Percentiles rank a stretch among this genome's conserved stretches.
Evolutionary conservation across 37 sponge, comb jelly and placozoan species (phyloP).

Genomic region (Corticium candelabrum): DNA sequence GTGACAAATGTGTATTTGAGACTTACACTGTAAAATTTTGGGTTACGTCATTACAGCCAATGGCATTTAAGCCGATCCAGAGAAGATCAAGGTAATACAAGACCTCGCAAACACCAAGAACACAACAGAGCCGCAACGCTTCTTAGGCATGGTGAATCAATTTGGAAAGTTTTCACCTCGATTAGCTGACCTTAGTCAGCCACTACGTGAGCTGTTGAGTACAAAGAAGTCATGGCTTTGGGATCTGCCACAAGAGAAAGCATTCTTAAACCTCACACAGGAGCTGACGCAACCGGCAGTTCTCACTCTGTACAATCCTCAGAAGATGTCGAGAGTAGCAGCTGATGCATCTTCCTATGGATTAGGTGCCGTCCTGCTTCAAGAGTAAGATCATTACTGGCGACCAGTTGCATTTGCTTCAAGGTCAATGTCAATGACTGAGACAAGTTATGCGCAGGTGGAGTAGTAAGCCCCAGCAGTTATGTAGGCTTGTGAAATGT

Average conservation of each 20-base stretch:
- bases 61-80: neutral
- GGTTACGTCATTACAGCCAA: no score
- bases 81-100: neutral
- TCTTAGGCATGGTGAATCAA: constrained; percentile 26
- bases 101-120: no score
- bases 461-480: constrained; percentile 16
- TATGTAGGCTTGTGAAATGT: constrained; percentile 25
- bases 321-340: neutral
- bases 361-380: constrained; percentile 22
- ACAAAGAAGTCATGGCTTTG: constrained; percentile 5
- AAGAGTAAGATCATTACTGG: constrained; percentile 14
- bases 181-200: constrained; percentile 15
- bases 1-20: no score
- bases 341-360: constrained; percentile 33
- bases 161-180: constrained; percentile 11
- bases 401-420: constrained; percentile 21
- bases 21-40: no score
- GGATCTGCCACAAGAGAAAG: constrained; percentile 8
- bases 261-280: constrained; percentile 7
- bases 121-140: constrained; percentile 6
- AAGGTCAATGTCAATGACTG: constrained; percentile 20
- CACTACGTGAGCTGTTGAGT: constrained; percentile 19
- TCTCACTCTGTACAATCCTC: constrained; percentile 7
- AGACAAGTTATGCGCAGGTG: constrained; percentile 11
- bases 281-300: neutral